Evolutionary conservation across 2,888 invertebrate species (phyloP).

Genomic region (Lithophane ornitopus): DNA sequence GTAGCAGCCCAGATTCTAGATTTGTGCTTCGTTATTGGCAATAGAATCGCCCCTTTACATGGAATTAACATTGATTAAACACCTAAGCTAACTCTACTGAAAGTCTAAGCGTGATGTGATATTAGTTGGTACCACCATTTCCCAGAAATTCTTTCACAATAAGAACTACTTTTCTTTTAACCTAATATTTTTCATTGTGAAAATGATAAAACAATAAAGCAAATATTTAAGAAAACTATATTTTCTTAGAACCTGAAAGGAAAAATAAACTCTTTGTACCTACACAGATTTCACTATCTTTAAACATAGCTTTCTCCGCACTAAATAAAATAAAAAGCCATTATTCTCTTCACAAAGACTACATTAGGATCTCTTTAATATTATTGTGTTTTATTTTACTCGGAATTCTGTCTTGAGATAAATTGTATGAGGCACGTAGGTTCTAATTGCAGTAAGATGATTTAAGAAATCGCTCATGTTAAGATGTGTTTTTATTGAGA

Average conservation of each 20-base stretch:
- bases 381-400: slow-evolving; percentile 19
- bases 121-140: neutral
- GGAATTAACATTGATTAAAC: too few relatives aligned
- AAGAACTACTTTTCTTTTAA: neutral
- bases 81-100: too few relatives aligned
- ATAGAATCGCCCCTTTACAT: too few relatives aligned
- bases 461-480: slow-evolving; percentile 9
- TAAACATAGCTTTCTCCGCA: slow-evolving; percentile 14
- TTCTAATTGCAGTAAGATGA: slow-evolving; percentile 31
- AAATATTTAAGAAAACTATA: slow-evolving; percentile 13
- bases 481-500: slow-evolving; percentile 11
- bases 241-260: slow-evolving; percentile 6
- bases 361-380: slow-evolving; percentile 28
- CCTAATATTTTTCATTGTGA: neutral
- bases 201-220: neutral
- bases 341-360: slow-evolving; percentile 44
- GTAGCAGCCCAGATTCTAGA: too few relatives aligned
- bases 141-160: neutral
- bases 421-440: slow-evolving; percentile 1
- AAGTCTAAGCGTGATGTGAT: neutral
- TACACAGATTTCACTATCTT: slow-evolving; percentile 22
- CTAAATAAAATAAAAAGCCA: slow-evolving; percentile 30
- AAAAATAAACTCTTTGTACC: slow-evolving; percentile 6
- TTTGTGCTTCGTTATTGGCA: too few relatives aligned
- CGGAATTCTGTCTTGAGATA: slow-evolving; percentile 19